These are phyloP conservation scores for Pyrocoelia pectoralis DNA, from an alignment of 2,888 invertebrate species.

Conservation along the genomic window DNA sequence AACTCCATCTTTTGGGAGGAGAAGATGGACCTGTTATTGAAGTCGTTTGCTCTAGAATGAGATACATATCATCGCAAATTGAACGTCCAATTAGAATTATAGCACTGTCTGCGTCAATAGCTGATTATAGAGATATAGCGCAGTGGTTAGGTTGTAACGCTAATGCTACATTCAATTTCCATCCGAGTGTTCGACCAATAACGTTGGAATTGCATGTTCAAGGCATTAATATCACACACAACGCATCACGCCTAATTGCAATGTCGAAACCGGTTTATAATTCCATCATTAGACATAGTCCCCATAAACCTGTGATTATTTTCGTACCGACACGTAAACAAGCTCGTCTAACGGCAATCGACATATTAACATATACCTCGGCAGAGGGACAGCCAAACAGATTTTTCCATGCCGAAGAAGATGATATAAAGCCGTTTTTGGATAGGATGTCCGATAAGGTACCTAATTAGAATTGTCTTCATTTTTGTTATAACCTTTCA, in stretches of 20 bases:
- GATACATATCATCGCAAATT: conserved; percentile 96
- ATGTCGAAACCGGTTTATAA: conserved; percentile 99
- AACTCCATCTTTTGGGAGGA: conserved; percentile 89
- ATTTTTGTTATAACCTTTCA: not conserved
- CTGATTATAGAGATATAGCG: conserved; percentile 94
- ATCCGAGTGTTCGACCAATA: conserved; percentile 95
- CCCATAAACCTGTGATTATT: conserved; percentile 84
- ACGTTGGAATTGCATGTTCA: conserved; percentile 96
- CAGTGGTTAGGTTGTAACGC: conserved; percentile 97
- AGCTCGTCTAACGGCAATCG: conserved; percentile 93
- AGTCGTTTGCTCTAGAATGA: conserved; percentile 88
- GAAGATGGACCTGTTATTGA: conserved; percentile 95
- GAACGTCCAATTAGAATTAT: conserved; percentile 91
- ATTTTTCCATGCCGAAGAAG: conserved; percentile 88
- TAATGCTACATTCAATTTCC: conserved; percentile 97
- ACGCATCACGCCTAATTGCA: conserved; percentile 92
- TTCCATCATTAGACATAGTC: conserved; percentile 84
- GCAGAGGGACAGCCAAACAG: conserved; percentile 86
- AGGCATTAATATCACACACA: conserved; percentile 98
- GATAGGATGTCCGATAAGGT: conserved; percentile 89
- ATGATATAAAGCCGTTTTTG: conserved; percentile 88
- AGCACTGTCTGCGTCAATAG: conserved; percentile 90
- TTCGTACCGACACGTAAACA: conserved; percentile 93
- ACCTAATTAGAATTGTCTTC: conserved; percentile 18
- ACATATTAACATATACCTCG: conserved; percentile 91